Evolutionary conservation across 2,113 vertebrate genomes (phyloP), one percentile per base, ranked within the genome.

Genomic region (Fukomys damarensis): DNA sequence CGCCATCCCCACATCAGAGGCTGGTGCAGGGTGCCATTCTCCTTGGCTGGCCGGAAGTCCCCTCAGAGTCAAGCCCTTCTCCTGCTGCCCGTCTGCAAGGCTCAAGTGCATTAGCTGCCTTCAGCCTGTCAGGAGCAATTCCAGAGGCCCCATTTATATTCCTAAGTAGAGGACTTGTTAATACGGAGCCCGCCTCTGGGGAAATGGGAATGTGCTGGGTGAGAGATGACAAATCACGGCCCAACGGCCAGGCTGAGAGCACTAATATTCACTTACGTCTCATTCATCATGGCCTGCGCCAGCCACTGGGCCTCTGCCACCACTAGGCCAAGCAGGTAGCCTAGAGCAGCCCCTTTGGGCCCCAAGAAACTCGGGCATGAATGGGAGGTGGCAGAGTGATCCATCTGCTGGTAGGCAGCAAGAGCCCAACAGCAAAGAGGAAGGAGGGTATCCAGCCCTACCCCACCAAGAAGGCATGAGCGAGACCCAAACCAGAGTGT

Each of bases 81-180:
- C 58, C 28, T 32, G 46, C 22, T 16, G 38, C 61, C 46, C 17
- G 17, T 20, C 63, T 66, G 24, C 88, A 30, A 66, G 46, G 56
- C 61, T 72, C 8, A 32, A 92, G 85, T 35, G 89, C 88, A 63
- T 96, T 61, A 77, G 65, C 46, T 0, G n/a, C 79, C 68, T 91
- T 46, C 9, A 3, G 61, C 61, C 79, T 95, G 70, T 95, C 89
- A 52, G 79, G 54, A 97, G 77, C 87, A 49, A 85, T 89, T 95
- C 82, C 90, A 79, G 89, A 68, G 2, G 41, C 74, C 86, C 94
- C 76, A 86, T 96, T 95, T 92, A 93, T 94, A 96, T 96, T 96
- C 96, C 97, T 79, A 91, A 91, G 66, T 74, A 87, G 95, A 93
- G 82, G 86, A 93, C 76, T 96, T 95, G 96, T 90, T 97, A 93